Base-by-base conservation (phyloP, 2,888 invertebrate genomes). In the Creontiades dilutus region DNA sequence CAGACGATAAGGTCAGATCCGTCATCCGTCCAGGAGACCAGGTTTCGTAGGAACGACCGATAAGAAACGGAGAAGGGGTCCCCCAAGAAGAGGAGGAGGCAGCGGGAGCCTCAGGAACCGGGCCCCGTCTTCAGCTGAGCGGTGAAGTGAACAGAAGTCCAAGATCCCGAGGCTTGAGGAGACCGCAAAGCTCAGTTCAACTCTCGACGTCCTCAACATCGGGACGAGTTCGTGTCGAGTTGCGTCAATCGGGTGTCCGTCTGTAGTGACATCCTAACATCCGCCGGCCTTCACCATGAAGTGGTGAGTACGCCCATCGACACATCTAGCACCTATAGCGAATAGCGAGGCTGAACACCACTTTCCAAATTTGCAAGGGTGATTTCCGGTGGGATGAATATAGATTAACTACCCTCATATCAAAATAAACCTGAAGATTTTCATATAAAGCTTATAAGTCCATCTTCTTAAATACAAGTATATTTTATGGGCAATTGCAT, bases 11-110 rank as follows among this genome's bases (percentile, higher is more conserved):
- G 52, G 52, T 16, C 23, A 23, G 68, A 13, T 68, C 68, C 13
- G 68, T 68, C 68, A 19, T 19, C 61, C 61, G 19, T 19, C 61
- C 11, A 16, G 52, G 52, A 61, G 61, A 61, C 61, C 37, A 37
- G n/a, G 61, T 68, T 68, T 68, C 68, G 68, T 68, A 68, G 68
- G 68, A 68, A 68, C 68, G 68, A 68, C 68, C 68, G 68, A 68
- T 68, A 68, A 68, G 68, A 68, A 16, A 19, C 27, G 68, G 23
- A 13, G 68, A 23, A 23, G 68, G 68, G 61, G n/a, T 23, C 68
- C 23, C 12, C 23, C 68, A 68, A 68, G 68, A 68, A 68, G 68
- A 23, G 68, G 68, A 68, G 61, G 61, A 68, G 68, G 68, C 68
- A 68, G 68, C 19, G 68, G 68, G 23, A 68, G 27, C 68, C 23